Evolutionary conservation across 2,888 invertebrate species (phyloP), one percentile per base, ranked within the genome.

Genomic region (Agonopterix arenella): DNA sequence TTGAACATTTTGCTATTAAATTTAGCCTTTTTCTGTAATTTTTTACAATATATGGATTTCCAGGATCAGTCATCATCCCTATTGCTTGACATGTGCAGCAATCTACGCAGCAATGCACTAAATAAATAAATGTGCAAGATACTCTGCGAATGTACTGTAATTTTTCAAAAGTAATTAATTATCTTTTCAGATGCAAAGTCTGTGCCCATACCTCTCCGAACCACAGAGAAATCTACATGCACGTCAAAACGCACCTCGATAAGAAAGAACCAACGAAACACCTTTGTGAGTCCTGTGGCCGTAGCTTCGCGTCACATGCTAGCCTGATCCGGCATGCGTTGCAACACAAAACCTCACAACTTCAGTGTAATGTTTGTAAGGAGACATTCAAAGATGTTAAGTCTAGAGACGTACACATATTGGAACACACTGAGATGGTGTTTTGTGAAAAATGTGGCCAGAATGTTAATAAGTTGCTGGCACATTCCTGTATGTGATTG

Each of bases 121-220:
- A n/a, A n/a, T n/a, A 2, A 18, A 18, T 18, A 18, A 18, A 18
- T 18, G 18, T 18, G 18, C 18, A 18, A 4, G 2, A 18, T 18
- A 18, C 28, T 28, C 28, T 28, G 18, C 4, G 7, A 28, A 28
- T 28, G 28, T 28, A 28, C 28, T 28, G 28, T 28, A 28, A 28
- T 7, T 28, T 28, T 18, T 18, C 2, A 18, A 18, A 18, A 18
- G 2, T 2, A 18, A 18, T 18, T 3, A 18, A 4, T 18, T 44
- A 43, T 16, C 43, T 36, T 42, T 45, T 10, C 72, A 89, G 90
- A 40, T 93, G 93, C 58, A 91, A 90, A 66, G 80, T 91, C 37
- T 93, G 93, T 68, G 81, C 80, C n/a, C 82, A 82, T 43, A 84
- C 86, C n/a, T 90, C 91, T 53, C 70, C 81, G 4, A 85, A 90